Evolutionary conservation across 2,797 vertebrate genomes (phyloP).

Genomic region (Jordanella pulchra): DNA sequence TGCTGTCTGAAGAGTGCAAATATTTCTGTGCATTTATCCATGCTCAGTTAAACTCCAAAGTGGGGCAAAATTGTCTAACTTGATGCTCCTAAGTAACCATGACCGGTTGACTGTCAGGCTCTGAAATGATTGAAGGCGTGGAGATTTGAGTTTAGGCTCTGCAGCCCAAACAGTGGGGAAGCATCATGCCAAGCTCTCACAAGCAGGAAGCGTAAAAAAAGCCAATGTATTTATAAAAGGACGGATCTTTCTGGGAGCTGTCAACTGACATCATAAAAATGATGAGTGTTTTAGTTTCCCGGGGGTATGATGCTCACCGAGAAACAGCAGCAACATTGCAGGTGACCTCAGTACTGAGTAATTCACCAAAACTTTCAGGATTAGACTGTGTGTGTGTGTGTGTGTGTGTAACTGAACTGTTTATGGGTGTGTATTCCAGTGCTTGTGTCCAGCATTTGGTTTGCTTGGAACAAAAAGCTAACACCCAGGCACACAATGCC

Average conservation of each 20-base stretch:
- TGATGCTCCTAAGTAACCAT: slow-evolving; percentile 40
- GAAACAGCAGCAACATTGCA: slow-evolving; percentile 30
- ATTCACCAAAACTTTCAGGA: slow-evolving; percentile 42
- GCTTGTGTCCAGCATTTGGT: slow-evolving; percentile 13
- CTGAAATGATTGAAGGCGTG: slow-evolving; percentile 32
- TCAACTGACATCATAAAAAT: slow-evolving; percentile 37
- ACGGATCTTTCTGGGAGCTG: slow-evolving; percentile 33
- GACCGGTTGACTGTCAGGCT: slow-evolving; percentile 37
- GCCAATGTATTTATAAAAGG: slow-evolving; percentile 20
- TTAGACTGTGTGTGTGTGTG: slow-evolving; percentile 35
- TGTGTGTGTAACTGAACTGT: slow-evolving; percentile 5
- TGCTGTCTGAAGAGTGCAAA: slow-evolving; percentile 18
- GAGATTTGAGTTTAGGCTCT: slow-evolving; percentile 28
- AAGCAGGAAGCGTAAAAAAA: slow-evolving; percentile 27
- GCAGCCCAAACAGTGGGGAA: slow-evolving; percentile 22
- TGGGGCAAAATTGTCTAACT: slow-evolving; percentile 31
- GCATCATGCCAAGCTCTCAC: slow-evolving; percentile 22
- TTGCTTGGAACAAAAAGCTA: slow-evolving; percentile 33
- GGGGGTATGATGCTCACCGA: slow-evolving; percentile 8
- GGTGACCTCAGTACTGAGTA: slow-evolving; percentile 33
- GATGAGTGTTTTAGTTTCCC: slow-evolving; percentile 41
- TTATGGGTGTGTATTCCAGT: slow-evolving; percentile 24
- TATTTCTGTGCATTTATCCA: slow-evolving; percentile 13
- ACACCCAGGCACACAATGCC: slow-evolving; percentile 40
- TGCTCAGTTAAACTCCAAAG: slow-evolving; percentile 27